These are phyloP conservation scores for Galemys pyrenaicus DNA, from an alignment of 2,113 vertebrate species.

Conservation along the genomic window DNA sequence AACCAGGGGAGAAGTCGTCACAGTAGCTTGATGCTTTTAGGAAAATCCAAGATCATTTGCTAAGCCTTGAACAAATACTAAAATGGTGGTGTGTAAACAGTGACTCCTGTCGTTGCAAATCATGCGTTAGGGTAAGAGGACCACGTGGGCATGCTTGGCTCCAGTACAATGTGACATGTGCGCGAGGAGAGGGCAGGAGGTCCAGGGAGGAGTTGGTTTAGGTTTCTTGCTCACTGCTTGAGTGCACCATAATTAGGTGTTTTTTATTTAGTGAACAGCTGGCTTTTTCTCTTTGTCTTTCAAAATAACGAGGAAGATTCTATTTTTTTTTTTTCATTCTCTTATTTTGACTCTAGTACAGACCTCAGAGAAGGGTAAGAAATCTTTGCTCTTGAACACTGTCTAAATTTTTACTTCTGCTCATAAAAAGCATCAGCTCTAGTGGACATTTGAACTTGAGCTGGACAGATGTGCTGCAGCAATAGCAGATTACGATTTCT, in stretches of 20 bases:
- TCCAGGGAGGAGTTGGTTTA: not conserved
- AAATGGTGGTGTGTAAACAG: not conserved
- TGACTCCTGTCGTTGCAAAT: not conserved
- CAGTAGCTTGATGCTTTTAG: not conserved
- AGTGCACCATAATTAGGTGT: not conserved
- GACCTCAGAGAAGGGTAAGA: constrained; percentile 52
- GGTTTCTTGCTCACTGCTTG: not conserved
- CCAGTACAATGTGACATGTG: not conserved
- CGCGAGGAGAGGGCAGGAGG: not conserved
- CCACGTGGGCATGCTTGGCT: not conserved
- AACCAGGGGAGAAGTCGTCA: not conserved
- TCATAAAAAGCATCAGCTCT: constrained; percentile 53
- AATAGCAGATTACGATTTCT: constrained; percentile 55
- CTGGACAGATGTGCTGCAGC: constrained; percentile 51
- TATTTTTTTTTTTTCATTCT: constrained; percentile 9
- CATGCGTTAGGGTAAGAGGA: not conserved
- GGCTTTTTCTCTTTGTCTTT: constrained; percentile 33
- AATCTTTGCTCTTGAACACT: constrained; percentile 1
- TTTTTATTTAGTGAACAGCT: not conserved
- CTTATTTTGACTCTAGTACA: constrained; percentile 43
- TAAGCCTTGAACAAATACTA: constrained; percentile 34
- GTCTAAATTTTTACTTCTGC: constrained; percentile 52
- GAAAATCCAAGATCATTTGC: constrained; percentile 8
- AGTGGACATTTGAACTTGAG: constrained; percentile 47
- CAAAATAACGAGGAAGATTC: constrained; percentile 38